Conservation (phyloP, 2,797 vertebrate genomes). For the Psittacula echo region DNA sequence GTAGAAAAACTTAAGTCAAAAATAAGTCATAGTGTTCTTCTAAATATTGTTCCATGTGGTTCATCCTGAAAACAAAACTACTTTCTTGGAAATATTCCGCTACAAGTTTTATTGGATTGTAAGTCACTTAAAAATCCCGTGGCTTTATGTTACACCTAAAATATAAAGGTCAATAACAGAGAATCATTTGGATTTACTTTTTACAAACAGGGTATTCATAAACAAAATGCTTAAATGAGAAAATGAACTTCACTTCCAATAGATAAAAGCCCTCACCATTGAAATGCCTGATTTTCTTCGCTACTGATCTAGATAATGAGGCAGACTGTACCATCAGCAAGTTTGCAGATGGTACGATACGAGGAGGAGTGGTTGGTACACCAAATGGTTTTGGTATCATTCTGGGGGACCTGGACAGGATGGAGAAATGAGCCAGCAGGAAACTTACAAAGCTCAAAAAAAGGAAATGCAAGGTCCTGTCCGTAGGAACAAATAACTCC, state of each 20-base stretch:
- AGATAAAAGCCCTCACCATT: not conserved
- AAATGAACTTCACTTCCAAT: not conserved
- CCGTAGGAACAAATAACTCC: not conserved
- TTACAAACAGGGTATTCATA: not conserved
- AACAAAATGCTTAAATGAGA: not conserved
- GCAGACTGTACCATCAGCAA: not conserved
- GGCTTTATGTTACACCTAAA: not conserved
- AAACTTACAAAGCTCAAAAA: not conserved
- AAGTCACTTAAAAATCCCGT: not conserved
- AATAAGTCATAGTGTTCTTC: slow-evolving; percentile 45
- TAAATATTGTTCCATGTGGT: slow-evolving; percentile 30
- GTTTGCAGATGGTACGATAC: not conserved
- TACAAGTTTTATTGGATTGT: slow-evolving; percentile 35
- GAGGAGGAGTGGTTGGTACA: not conserved
- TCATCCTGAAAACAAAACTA: slow-evolving; percentile 34
- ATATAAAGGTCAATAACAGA: not conserved
- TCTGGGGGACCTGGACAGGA: not conserved
- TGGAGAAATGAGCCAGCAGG: not conserved
- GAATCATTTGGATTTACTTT: slow-evolving; percentile 10
- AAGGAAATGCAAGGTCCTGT: not conserved
- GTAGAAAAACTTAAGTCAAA: slow-evolving; percentile 29
- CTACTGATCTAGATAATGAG: not conserved
- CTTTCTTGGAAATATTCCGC: slow-evolving; percentile 42
- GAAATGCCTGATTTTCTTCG: not conserved
- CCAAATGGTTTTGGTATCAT: not conserved